Evolutionary conservation across 2,888 invertebrate genomes (phyloP), one percentile per base, ranked within the genome.

Genomic region (Oscheius onirici): DNA sequence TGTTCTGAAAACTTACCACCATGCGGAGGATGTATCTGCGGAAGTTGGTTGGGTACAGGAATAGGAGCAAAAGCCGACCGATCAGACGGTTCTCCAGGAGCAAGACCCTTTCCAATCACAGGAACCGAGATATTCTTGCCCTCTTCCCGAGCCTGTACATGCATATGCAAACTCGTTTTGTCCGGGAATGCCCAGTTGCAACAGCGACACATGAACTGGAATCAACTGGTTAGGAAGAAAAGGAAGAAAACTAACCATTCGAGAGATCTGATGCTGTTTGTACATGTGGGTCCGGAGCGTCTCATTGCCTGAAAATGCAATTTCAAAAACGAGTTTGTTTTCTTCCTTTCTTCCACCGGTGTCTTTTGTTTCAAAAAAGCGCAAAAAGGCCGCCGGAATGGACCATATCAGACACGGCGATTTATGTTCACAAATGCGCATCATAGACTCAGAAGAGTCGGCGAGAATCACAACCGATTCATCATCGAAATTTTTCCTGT

Each of bases 171-270:
- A 22, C 73, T 73, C 0, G 83, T 82, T 66, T 85, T 85, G 75
- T 85, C 85, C 8, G 85, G 83, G 52, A 85, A 85, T 1, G 85
- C 85, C 85, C 84, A 87, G 74, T 87, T 87, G 71, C 87, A 87
- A 69, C 87, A 87, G 8, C 87, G 79, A 74, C 87, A 87, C 84
- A 87, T 86, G 80, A 86, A 88, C 49, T 46, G 44, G 17, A 11
- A 17, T 51, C 10, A 3, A 3, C 24, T 15, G 17, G 11, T 51
- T 3, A 17, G 13, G 8, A 17, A 22, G 17, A 8, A 34, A 6
- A 3, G 3, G 34, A 34, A 3, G 17, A 3, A 51, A 51, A 3
- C n/a, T 15, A 10, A 15, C n/a, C 84, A 86, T 86, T 55, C 87
- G 78, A 6, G 85, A 82, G 67, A 87, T 86, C 68, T 84, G 83